Base-by-base conservation (phyloP, 2,888 invertebrate genomes). In the Ellobium chinense region DNA sequence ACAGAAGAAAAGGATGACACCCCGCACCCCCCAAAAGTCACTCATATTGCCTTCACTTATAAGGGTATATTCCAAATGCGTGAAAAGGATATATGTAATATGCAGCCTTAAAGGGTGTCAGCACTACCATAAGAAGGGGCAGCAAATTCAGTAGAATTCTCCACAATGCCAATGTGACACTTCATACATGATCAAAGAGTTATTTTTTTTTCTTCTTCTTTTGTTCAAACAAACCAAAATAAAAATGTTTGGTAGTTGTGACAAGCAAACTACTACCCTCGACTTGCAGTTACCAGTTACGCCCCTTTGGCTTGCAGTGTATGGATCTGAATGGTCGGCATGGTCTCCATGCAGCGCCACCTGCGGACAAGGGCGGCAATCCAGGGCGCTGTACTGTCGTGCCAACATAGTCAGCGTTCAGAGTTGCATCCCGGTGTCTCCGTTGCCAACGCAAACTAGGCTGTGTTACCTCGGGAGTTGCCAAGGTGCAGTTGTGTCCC, bases 271-370 rank as follows among this genome's bases (percentile, higher is more conserved):
- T 68, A 37, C 77, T 77, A 69, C 58, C n/a, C 58, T 78, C 70
- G 78, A 78, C 78, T 78, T 78, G 78, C 78, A 78, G 78, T 78
- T 46, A 78, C 74, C 37, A 68, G 69, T 75, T 78, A 79, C 72
- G 81, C 77, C 81, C 81, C 69, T 79, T 83, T 83, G 81, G 75
- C 74, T 77, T 83, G 78, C 83, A 86, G 86, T 80, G 69, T 73
- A 78, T 56, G 82, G 83, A 56, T 75, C 84, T 62, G 86, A 87
- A 54, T 91, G 91, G 91, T 89, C 90, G 7, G 83, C 87, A 31
- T 91, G 91, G 91, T 88, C 89, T 21, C 74, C 88, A 21, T 91
- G 91, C 82, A 90, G 89, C 80, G 85, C 85, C 72, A 86, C 89
- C 37, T 91, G 91, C 85, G 90, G 89, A 27, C 85, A 87, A 37